phyloP scores from a whole-genome alignment of 2,888 invertebrate species.

The Octonoba sinensis region DNA sequence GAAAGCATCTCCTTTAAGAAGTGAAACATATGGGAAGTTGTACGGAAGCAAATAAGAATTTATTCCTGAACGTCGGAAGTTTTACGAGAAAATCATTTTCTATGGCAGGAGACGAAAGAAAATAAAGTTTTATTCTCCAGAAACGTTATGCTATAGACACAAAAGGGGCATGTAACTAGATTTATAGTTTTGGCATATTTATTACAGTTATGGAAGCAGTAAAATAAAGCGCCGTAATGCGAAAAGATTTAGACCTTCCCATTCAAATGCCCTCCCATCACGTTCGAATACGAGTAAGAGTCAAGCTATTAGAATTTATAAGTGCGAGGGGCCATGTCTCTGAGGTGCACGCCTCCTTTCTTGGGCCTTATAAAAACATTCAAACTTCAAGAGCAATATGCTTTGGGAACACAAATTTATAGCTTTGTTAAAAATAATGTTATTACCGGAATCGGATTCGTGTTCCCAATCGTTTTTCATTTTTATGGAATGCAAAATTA shows the following conservation, averaged over 20 bases:
- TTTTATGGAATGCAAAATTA: slow-evolving; percentile 45
- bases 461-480: slow-evolving; percentile 39
- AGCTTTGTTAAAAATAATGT: slow-evolving; percentile 54
- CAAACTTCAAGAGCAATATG: slow-evolving; percentile 40
- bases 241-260: slow-evolving; percentile 52
- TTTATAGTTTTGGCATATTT: slow-evolving; percentile 60
- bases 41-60: slow-evolving; percentile 51
- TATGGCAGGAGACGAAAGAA: slow-evolving; percentile 31
- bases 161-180: slow-evolving; percentile 51
- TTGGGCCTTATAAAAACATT: slow-evolving; percentile 19
- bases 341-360: slow-evolving; percentile 14
- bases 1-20: neutral
- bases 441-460: slow-evolving; percentile 47
- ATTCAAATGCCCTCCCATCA: slow-evolving; percentile 43
- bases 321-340: slow-evolving; percentile 20
- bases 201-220: slow-evolving; percentile 60
- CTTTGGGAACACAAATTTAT: slow-evolving; percentile 36
- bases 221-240: slow-evolving; percentile 57
- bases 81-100: slow-evolving; percentile 51
- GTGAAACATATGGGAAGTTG: neutral
- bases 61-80: slow-evolving; percentile 28
- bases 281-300: slow-evolving; percentile 19
- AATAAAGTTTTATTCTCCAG: slow-evolving; percentile 43
- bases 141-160: slow-evolving; percentile 41
- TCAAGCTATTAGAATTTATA: slow-evolving; percentile 55